Percentiles rank a stretch among this genome's conserved stretches.
These are phyloP conservation scores for Ethmia dodecea DNA, from an alignment of 2,888 invertebrate genomes.

Conservation along the genomic window DNA sequence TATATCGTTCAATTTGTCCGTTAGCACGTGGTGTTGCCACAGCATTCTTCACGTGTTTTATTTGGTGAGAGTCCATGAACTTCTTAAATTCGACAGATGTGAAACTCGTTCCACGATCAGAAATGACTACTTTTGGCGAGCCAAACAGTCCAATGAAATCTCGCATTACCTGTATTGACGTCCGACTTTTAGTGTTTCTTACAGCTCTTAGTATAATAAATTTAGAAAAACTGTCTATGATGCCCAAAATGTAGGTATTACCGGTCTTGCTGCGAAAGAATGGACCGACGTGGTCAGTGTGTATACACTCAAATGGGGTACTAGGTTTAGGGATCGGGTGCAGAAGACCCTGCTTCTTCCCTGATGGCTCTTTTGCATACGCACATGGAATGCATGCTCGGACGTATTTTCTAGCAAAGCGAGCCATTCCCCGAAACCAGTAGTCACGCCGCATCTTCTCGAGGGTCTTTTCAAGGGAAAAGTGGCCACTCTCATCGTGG, in stretches of 20 bases:
- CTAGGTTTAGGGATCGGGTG: conserved; percentile 10
- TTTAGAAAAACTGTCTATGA: conserved; percentile 17
- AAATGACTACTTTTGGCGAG: not conserved
- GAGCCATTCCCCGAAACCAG: conserved; percentile 13
- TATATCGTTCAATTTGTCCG: too few relatives aligned
- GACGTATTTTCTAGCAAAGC: conserved; percentile 12
- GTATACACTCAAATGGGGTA: conserved; percentile 11
- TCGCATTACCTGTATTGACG: not conserved
- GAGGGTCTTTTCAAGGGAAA: conserved; percentile 13
- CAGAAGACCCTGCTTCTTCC: not conserved
- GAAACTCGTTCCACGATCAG: not conserved
- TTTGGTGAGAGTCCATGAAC: not conserved
- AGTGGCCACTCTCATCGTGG: conserved; percentile 17
- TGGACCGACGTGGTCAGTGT: conserved; percentile 17
- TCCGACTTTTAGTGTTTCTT: not conserved
- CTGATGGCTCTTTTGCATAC: conserved; percentile 5
- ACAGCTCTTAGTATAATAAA: conserved; percentile 6
- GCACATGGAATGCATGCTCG: conserved; percentile 4
- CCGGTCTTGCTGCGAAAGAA: conserved; percentile 16
- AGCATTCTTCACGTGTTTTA: conserved; percentile 25
- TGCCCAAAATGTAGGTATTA: conserved; percentile 17
- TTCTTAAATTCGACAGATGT: not conserved
- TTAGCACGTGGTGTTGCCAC: too few relatives aligned
- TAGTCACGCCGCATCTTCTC: conserved; percentile 14
- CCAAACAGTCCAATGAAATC: not conserved